Percentiles rank a stretch among this genome's conserved stretches.
These are phyloP conservation scores for Matsumyia berberina DNA, from an alignment of 2,888 invertebrate genomes.

Conservation along the genomic window DNA sequence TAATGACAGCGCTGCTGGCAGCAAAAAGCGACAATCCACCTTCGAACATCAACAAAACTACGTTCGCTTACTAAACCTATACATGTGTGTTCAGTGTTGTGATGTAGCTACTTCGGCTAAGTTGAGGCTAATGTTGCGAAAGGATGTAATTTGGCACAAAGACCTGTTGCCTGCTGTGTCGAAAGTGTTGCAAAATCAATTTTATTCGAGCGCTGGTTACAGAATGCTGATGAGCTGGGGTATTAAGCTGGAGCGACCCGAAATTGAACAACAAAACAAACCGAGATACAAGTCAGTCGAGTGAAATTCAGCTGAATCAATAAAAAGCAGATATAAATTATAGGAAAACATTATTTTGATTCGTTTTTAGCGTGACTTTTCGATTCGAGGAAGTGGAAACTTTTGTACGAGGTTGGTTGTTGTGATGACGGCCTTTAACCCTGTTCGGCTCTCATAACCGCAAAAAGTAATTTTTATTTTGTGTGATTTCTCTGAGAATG, in stretches of 20 bases:
- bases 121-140: constrained; percentile 51
- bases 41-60: background rate
- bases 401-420: background rate
- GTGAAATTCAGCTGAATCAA: constrained; percentile 57
- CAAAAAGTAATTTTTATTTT: constrained; percentile 30
- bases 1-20: constrained; percentile 18
- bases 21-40: constrained; percentile 21
- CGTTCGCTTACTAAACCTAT: constrained; percentile 11
- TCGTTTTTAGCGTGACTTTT: constrained; percentile 12
- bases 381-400: constrained; percentile 55
- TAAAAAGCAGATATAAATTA: constrained; percentile 19
- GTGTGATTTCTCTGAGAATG: constrained; percentile 19
- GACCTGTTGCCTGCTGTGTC: constrained; percentile 37
- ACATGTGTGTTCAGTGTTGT: too few relatives aligned
- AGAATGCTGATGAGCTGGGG: constrained; percentile 50
- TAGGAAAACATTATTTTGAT: constrained; percentile 5
- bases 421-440: constrained; percentile 61
- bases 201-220: constrained; percentile 2
- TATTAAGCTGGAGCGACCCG: constrained; percentile 17
- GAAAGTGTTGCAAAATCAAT: constrained; percentile 36
- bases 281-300: background rate
- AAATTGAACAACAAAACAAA: constrained; percentile 17
- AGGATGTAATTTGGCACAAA: constrained; percentile 72
- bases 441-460: constrained; percentile 25
- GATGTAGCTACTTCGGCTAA: constrained; percentile 16